A percentile compares a stretch with the other conserved stretches of the same genome.
Evolutionary conservation across 2,888 invertebrate species (phyloP).

Genomic region (Tenthredo distinguenda): DNA sequence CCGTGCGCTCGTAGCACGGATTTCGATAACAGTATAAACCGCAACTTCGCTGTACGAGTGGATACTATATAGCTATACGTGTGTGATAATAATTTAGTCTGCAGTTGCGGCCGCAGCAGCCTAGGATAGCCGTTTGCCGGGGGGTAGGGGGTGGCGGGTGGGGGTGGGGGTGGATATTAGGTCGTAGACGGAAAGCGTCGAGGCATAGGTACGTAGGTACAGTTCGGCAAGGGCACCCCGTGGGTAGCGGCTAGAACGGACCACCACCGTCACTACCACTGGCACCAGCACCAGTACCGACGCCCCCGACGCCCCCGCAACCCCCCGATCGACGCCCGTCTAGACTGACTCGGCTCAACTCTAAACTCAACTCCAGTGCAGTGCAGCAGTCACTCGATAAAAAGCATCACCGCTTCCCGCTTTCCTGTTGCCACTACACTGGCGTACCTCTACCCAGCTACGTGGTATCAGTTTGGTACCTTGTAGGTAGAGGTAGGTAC

Average conservation of each 20-base stretch:
- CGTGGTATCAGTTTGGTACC: not conserved
- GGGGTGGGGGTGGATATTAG: conserved; percentile 12
- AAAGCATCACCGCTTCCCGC: conserved; percentile 67
- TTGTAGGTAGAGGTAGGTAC: not conserved
- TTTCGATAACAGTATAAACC: conserved; percentile 27
- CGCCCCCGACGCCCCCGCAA: conserved; percentile 21
- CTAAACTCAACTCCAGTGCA: conserved; percentile 65
- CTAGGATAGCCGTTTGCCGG: conserved; percentile 51
- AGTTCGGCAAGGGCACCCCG: conserved; percentile 61
- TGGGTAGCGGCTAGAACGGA: conserved; percentile 55
- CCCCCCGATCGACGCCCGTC: conserved; percentile 72
- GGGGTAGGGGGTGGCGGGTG: not conserved
- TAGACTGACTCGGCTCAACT: conserved; percentile 78
- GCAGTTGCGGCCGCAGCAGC: conserved; percentile 57
- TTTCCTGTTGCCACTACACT: conserved; percentile 63
- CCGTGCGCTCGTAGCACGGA: not conserved
- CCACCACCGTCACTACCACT: not conserved
- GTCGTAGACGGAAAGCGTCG: conserved; percentile 53
- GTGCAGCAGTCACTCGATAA: conserved; percentile 72
- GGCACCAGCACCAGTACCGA: not conserved
- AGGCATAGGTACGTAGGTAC: conserved; percentile 69
- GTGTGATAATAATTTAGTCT: conserved; percentile 24
- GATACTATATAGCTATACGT: not conserved
- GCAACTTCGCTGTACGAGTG: not conserved
- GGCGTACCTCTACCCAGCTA: conserved; percentile 60